phyloP scores from a whole-genome alignment of 2,797 vertebrate species.

The Enteromius thamalakanensis region DNA sequence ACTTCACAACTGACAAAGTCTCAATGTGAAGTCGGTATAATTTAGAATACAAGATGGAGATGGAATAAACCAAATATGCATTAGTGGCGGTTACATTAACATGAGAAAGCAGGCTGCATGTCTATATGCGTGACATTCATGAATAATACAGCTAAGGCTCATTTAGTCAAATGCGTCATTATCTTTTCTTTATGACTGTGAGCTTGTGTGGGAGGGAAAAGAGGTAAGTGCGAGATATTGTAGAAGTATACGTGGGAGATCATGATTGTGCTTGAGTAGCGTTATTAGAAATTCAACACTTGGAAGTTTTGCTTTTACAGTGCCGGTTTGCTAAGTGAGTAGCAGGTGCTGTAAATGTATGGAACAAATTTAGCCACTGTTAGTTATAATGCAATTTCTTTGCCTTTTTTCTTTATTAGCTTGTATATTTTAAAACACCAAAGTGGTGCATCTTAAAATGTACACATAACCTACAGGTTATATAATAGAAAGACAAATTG shows the following conservation, averaged over 20 bases:
- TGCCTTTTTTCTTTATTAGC: not conserved
- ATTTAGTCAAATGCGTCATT: slow-evolving; percentile 31
- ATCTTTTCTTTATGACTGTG: slow-evolving; percentile 40
- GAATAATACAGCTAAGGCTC: slow-evolving; percentile 38
- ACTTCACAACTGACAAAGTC: not conserved
- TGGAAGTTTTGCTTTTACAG: not conserved
- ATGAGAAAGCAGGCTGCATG: slow-evolving; percentile 20
- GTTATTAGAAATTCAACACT: slow-evolving; percentile 39
- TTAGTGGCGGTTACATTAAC: slow-evolving; percentile 21
- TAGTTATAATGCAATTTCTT: not conserved
- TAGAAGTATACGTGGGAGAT: slow-evolving; percentile 28
- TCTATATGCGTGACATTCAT: slow-evolving; percentile 41
- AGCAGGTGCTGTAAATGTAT: not conserved
- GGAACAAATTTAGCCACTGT: not conserved
- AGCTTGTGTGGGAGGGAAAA: slow-evolving; percentile 33
- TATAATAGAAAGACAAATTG: not conserved
- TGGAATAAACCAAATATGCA: slow-evolving; percentile 19
- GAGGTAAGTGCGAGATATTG: slow-evolving; percentile 26
- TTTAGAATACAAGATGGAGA: slow-evolving; percentile 8
- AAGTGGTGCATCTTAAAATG: not conserved
- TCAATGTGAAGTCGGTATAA: not conserved
- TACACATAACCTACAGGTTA: not conserved
- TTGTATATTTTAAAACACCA: not conserved
- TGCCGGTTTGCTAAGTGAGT: not conserved
- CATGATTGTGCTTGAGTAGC: slow-evolving; percentile 30